Evolutionary conservation across 2,797 vertebrate genomes (phyloP).

Genomic region (Amphiprion clarkii): DNA sequence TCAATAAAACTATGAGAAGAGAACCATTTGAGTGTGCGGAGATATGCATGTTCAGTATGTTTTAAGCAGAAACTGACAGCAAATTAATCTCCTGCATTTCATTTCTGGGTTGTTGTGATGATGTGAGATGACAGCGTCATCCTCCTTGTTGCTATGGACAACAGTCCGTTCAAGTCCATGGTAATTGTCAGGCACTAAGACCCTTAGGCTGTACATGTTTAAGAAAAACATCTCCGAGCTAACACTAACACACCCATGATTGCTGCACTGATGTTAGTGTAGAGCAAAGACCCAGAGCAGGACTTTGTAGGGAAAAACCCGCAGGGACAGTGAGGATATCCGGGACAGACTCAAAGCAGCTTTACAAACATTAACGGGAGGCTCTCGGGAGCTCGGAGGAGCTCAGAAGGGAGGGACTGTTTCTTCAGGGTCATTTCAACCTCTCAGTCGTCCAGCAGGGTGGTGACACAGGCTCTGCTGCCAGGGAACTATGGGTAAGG

Average conservation of each 20-base stretch:
- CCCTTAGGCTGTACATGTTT: slow-evolving; percentile 64
- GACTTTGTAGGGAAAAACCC: slow-evolving; percentile 66
- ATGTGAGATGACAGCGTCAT: slow-evolving; percentile 23
- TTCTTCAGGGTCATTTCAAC: slow-evolving; percentile 68
- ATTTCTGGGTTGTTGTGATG: slow-evolving; percentile 38
- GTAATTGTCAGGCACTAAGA: slow-evolving; percentile 68
- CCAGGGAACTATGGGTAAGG: slow-evolving; percentile 66
- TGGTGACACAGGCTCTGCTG: slow-evolving; percentile 64
- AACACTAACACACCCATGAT: slow-evolving; percentile 66
- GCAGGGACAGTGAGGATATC: slow-evolving; percentile 74
- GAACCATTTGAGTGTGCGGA: slow-evolving; percentile 36
- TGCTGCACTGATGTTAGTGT: slow-evolving; percentile 60
- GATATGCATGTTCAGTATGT: slow-evolving; percentile 38
- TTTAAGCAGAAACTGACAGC: slow-evolving; percentile 38
- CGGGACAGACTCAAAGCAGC: slow-evolving; percentile 80
- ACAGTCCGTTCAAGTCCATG: slow-evolving; percentile 47
- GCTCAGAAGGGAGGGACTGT: slow-evolving; percentile 52
- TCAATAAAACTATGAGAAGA: slow-evolving; percentile 31
- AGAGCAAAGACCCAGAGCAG: slow-evolving; percentile 52
- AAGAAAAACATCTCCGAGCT: slow-evolving; percentile 61
- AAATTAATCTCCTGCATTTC: slow-evolving; percentile 42
- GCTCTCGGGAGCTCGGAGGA: slow-evolving; percentile 49
- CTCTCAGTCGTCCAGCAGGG: slow-evolving; percentile 57
- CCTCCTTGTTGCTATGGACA: slow-evolving; percentile 23
- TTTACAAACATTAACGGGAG: slow-evolving; percentile 79